Base-by-base conservation (phyloP, 2,888 invertebrate genomes). In the Gibbula magus region DNA sequence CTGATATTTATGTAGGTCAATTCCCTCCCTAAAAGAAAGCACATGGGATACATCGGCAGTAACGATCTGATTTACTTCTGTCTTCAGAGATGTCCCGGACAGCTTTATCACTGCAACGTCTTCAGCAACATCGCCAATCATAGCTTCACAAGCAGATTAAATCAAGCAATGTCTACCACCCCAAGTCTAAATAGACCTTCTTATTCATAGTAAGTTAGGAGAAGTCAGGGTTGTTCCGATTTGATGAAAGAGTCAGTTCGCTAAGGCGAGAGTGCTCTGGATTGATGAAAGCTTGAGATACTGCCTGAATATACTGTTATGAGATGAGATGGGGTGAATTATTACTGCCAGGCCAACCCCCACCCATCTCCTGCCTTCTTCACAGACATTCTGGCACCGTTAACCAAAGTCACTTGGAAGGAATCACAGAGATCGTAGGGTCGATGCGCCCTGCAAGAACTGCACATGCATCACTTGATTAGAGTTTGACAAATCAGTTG, bases 391-490 rank as follows among this genome's bases (percentile, higher is more conserved):
- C 70, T 18, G 70, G 70, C 70, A 70, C 70, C 70, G 70, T 35
- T 10, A 20, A 35, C 18, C 35, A 32, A n/a, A 70, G 70, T 70
- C 70, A 5, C 18, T 70, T 8, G 35, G 70, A 70, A 70, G 35
- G 35, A n/a, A 70, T 70, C n/a, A 39, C 70, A 35, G 70, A 20
- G 70, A 70, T 70, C 5, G 70, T 20, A 39, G 13, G 29, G 70
- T 35, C 35, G 70, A 70, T 70, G 18, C 70, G 39, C 70, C 70
- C 35, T 70, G 70, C 70, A 70, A 16, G 70, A 70, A 20, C 35
- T 70, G 70, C 70, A 70, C 70, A 35, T 35, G 70, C 70, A 70
- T 70, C 67, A 67, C n/a, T 67, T 70, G n/a, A 70, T n/a, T 70
- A 39, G n/a, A 61, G 16, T 70, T 70, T 70, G 70, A 70, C 70